Evolutionary conservation across 2,888 invertebrate genomes (phyloP).

Genomic region (Tridacna gigas): DNA sequence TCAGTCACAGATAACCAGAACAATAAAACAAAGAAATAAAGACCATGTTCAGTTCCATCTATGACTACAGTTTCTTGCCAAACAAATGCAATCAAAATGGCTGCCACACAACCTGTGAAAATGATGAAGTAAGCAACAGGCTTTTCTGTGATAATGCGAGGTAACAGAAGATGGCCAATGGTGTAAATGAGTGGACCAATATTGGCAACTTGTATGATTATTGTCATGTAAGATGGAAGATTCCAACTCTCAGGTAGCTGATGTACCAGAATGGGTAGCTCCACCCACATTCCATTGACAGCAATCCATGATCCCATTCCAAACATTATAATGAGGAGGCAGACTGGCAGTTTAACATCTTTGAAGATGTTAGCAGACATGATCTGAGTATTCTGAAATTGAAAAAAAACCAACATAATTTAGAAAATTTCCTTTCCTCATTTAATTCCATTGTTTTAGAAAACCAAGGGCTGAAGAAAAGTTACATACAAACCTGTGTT

Average conservation of each 20-base stretch:
- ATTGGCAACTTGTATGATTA: slow-evolving; percentile 93
- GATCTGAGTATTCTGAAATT: neutral
- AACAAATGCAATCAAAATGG: slow-evolving; percentile 85
- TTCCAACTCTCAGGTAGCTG: slow-evolving; percentile 95
- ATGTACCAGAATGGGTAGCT: slow-evolving; percentile 93
- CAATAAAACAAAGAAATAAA: slow-evolving; percentile 87
- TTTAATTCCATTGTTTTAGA: too few species aligned
- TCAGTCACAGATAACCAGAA: slow-evolving; percentile 91
- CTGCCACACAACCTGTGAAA: slow-evolving; percentile 84
- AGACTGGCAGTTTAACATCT: slow-evolving; percentile 72
- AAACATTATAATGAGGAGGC: slow-evolving; percentile 90
- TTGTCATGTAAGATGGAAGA: slow-evolving; percentile 92
- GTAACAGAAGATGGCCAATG: slow-evolving; percentile 34
- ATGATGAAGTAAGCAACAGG: slow-evolving; percentile 86
- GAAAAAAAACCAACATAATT: too few species aligned
- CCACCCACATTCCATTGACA: slow-evolving; percentile 94
- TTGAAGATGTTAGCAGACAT: neutral
- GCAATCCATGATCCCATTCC: slow-evolving; percentile 91
- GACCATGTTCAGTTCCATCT: slow-evolving; percentile 80
- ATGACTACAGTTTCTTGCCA: slow-evolving; percentile 87
- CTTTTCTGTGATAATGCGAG: slow-evolving; percentile 77
- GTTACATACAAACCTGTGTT: too few species aligned
- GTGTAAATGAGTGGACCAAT: slow-evolving; percentile 89
- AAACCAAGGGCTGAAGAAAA: too few species aligned
- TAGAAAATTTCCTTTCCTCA: too few species aligned